Evolutionary conservation across 1,140 invertebrate species (phyloP), one percentile per base, ranked within the genome.

Genomic region (Aphis craccivora): DNA sequence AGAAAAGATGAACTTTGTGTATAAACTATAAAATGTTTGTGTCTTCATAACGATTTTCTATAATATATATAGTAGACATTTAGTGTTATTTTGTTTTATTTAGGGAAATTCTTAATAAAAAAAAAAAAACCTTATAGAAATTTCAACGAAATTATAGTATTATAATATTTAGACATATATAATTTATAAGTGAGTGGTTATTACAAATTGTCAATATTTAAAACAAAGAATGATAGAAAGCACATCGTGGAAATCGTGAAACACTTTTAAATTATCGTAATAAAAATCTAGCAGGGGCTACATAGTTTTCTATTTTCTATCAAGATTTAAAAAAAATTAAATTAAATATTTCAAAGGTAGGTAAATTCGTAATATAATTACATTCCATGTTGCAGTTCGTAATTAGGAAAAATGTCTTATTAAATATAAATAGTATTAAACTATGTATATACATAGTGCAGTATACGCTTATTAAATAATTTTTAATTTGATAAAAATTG

Each of bases 101-200:
- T 51, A 51, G 14, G 14, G 30, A n/a, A 67, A 67, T 9, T 67
- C 9, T 67, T 30, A 3, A 67, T 14, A 67, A 67, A 67, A 25
- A 67, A 76, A 67, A 67, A 67, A 25, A 67, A 67, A n/a, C n/a
- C 60, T n/a, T 76, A n/a, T n/a, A 76, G 60, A 76, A 76, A 76
- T 30, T 8, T 76, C n/a, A n/a, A n/a, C 30, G 14, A 35, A 76
- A 76, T 76, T 76, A 67, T 67, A 18, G 60, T 67, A 48, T 48
- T 48, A 20, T 76, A 76, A n/a, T 9, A 60, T 60, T 30, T 30
- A 60, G 0, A 60, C 8, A 11, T 60, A 60, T 30, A 60, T 11
- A 30, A 60, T 60, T 30, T 60, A 30, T 60, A 30, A 25, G 55
- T 60, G 25, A 25, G 55, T 60, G 8, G 2, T 60, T 14, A 30